Base-by-base conservation (phyloP, 1,140 invertebrate species). In the Microplitis mediator region DNA sequence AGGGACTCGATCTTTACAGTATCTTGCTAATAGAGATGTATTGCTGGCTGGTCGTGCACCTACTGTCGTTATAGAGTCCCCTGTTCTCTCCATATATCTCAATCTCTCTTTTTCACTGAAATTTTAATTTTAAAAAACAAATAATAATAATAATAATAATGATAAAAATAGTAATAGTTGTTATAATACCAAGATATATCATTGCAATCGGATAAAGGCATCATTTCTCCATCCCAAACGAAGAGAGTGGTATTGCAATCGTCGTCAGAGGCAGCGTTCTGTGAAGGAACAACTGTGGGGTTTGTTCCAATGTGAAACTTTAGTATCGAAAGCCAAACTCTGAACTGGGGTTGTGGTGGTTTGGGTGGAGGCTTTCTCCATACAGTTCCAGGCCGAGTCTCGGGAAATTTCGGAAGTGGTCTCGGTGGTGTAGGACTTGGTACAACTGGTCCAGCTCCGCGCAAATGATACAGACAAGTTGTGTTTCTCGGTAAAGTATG, bases 251-350 rank as follows among this genome's bases (percentile, higher is more conserved):
- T 94, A 2, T 93, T 91, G 79, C 93, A 95, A 73, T 93, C 91
- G 80, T 94, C 92, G 78, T 92, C 91, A 63, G 77, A 80, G 63
- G 76, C 77, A 6, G 39, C 39, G 39, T 45, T 45, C 39, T 45
- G 39, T 45, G 39, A 45, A 45, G 39, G 39, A 11, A 45, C 39
- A 45, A 45, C 39, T 45, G 84, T 91, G 83, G 70, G 89, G 87
- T 76, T 89, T 77, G 80, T 86, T 81, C 74, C 90, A 76, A 93
- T 92, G 85, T 95, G 93, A 84, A 95, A 96, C 87, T 95, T 96
- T 64, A 95, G 88, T 62, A 96, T 92, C 1, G 95, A 95, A 72
- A 96, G 89, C 95, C 95, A 96, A 0, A 96, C 93, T 73, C 92
- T 90, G 79, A 94, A 95, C 71, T 93, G 88, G 0, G 91, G 90